Evolutionary conservation across 2,113 vertebrate species (phyloP), one percentile per base, ranked within the genome.

Genomic region (Calcarius ornatus): DNA sequence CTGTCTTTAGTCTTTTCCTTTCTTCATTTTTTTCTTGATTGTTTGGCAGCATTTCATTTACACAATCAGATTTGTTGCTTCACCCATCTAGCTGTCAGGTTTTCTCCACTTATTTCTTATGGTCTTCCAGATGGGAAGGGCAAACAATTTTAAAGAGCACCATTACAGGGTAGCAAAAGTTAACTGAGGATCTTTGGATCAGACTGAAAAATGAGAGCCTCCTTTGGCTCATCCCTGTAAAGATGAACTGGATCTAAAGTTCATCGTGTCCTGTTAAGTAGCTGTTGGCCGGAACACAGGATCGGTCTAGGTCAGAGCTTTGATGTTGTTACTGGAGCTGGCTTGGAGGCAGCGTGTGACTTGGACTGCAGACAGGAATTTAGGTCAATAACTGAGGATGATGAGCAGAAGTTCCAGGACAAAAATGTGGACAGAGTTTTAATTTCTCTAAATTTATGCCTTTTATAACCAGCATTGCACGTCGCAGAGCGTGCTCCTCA

Each of bases 401-500:
- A 42, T 37, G 61, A 86, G 77, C 77, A 86, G 65, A 76, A 80
- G 59, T 31, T 73, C 43, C 4, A 6, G 25, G 20, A 24, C 10
- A 48, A 45, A 82, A 72, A 21, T 0, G 2, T 6, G 8, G 23
- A 15, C 10, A 14, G 53, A 23, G 24, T 37, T 81, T 23, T 37
- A 54, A 24, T 73, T 82, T 75, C 54, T 54, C 24, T 35, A 12
- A n/a, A 35, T 27, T 27, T n/a, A 9, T 1, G 2, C 6, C 11
- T 81, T 48, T 56, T 37, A 7, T 5, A 61, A 18, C 6, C 4
- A 10, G 16, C 9, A 14, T 50, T 5, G 23, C 19, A 4, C 40
- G 50, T 28, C 0, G 0, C 14, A 5, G 54, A 11, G 7, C 0
- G 0, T 6, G 15, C 2, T 78, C 8, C 37, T 82, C 57, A n/a